Evolutionary conservation across 2,113 vertebrate species (phyloP), one percentile per base, ranked within the genome.

Genomic region (Cromileptes altivelis): DNA sequence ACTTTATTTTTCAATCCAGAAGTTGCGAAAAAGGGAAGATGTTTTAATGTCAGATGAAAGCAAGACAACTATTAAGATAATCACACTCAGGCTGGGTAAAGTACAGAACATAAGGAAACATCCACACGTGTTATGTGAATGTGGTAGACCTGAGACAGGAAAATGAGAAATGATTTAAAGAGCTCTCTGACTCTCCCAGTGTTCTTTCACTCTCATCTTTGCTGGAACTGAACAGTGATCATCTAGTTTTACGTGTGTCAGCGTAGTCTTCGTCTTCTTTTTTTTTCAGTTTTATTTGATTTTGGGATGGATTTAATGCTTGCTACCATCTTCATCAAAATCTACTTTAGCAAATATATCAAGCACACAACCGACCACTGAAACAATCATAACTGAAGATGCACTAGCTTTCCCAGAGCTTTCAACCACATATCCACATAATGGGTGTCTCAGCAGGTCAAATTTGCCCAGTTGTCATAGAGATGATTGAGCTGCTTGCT

Each of bases 21-120:
- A 72, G 62, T 63, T 12, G 0, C 72, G 15, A 70, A 61, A 78
- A 21, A 37, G 40, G n/a, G 47, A 69, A 64, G 18, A 45, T 37
- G 50, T 80, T 33, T 80, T 80, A 57, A 78, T 70, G 53, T 72
- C 23, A 71, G 45, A 80, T 70, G 55, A 80, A 83, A 87, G 60
- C 10, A 58, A 8, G 52, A 55, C 37, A 18, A 49, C 49, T 70
- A 55, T 68, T 23, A 65, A 70, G 71, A 85, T 79, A 63, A 63
- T 65, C 67, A 63, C 56, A 56, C 47, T 55, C 14, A 47, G 68
- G 52, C 27, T 42, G 17, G 52, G 37, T 82, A 45, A 76, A 60
- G 53, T 42, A 60, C 30, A 67, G 75, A 74, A 78, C 60, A 78
- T 50, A 55, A 25, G 58, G 27, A 75, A 60, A 75, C 33, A 75